A percentile compares a stretch with the other conserved stretches of the same genome.
These are phyloP conservation scores for Avahi laniger DNA, from an alignment of 2,797 vertebrate species.

Conservation along the genomic window DNA sequence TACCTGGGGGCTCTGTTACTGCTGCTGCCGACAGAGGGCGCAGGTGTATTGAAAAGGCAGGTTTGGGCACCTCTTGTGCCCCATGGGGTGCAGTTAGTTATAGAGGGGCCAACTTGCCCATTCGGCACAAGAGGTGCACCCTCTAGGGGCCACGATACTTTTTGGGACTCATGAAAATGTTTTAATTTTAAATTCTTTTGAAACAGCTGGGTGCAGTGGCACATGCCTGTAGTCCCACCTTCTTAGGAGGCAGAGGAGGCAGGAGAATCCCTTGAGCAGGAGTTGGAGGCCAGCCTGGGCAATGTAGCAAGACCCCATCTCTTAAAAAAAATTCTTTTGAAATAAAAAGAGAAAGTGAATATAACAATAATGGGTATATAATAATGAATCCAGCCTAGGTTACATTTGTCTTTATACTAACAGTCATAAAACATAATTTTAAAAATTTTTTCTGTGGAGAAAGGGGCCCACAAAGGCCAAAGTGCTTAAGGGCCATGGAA, in stretches of 20 bases:
- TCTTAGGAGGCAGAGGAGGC: neutral
- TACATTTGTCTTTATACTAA: neutral
- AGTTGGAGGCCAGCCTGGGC: neutral
- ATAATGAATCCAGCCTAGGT: neutral
- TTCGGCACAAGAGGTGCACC: neutral
- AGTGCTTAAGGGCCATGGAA: neutral
- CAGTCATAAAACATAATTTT: neutral
- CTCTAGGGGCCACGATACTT: neutral
- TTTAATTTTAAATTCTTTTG: constrained; percentile 23
- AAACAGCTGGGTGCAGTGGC: neutral
- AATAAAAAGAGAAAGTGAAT: neutral
- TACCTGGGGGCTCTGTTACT: neutral
- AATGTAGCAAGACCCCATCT: neutral
- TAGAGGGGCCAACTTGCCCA: neutral
- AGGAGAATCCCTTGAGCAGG: neutral
- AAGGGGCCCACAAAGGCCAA: neutral
- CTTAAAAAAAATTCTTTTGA: neutral
- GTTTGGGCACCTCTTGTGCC: accelerated
- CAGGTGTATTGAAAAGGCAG: accelerated
- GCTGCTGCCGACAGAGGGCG: neutral
- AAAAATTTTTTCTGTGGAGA: neutral
- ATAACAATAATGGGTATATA: neutral
- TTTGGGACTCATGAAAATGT: neutral
- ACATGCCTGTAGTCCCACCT: neutral
- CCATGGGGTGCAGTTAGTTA: too few species aligned